These are phyloP conservation scores for Lathronympha strigana DNA, from an alignment of 2,888 invertebrate species.

Conservation along the genomic window DNA sequence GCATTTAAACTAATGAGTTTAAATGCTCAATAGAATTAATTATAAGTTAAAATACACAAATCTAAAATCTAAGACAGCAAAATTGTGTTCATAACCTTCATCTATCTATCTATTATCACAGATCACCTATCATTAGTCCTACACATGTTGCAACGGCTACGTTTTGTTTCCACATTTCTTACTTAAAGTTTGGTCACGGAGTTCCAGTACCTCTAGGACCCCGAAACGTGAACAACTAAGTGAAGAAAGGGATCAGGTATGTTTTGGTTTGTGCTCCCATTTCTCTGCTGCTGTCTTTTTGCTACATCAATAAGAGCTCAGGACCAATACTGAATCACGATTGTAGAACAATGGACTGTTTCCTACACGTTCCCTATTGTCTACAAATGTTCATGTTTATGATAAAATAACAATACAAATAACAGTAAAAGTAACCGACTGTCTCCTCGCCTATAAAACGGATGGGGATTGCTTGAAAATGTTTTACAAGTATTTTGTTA, in stretches of 20 bases:
- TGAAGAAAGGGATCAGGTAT: too few species aligned
- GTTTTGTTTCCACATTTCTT: neutral
- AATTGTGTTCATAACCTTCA: constrained; percentile 13
- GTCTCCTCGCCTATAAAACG: constrained; percentile 30
- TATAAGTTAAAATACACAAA: too few species aligned
- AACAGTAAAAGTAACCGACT: constrained; percentile 39
- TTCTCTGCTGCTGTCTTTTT: neutral
- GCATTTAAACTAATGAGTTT: too few species aligned
- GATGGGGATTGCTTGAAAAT: constrained; percentile 26
- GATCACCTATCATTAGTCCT: constrained; percentile 42
- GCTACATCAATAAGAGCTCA: constrained; percentile 17
- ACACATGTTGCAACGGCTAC: constrained; percentile 37
- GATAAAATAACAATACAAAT: constrained; percentile 43
- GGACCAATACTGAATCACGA: constrained; percentile 53
- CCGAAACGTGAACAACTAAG: too few species aligned
- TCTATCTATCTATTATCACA: constrained; percentile 19
- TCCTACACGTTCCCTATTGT: constrained; percentile 48
- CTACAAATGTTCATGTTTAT: constrained; percentile 45
- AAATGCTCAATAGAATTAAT: too few species aligned
- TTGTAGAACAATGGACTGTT: constrained; percentile 53
- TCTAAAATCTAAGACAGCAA: neutral
- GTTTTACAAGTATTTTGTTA: constrained; percentile 13
- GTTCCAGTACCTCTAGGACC: too few species aligned
- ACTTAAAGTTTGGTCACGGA: neutral
- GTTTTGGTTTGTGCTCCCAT: neutral